phyloP scores from a whole-genome alignment of 2,888 invertebrate species.

The Erebia aethiops region DNA sequence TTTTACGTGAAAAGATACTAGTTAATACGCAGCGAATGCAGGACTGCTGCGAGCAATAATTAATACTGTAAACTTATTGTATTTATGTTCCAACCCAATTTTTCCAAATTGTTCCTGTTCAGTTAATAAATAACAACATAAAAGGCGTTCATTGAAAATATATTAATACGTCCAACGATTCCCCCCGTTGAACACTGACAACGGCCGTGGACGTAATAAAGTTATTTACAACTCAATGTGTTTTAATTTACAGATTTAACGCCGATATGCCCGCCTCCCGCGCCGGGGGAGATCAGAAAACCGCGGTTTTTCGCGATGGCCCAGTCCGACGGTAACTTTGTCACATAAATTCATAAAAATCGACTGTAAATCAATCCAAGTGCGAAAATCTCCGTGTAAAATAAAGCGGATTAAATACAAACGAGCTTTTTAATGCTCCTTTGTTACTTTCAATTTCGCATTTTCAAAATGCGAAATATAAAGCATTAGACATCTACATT shows the following conservation, averaged over 20 bases:
- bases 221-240: constrained; percentile 35
- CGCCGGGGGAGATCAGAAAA: constrained; percentile 42
- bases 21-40: too few species aligned
- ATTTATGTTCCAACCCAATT: not conserved
- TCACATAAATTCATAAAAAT: not conserved
- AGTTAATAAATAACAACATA: constrained; percentile 21
- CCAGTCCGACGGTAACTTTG: constrained; percentile 42
- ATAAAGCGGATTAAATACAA: not conserved
- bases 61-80: not conserved
- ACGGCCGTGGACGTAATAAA: constrained; percentile 27
- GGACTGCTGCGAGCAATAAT: too few species aligned
- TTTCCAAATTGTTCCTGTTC: not conserved
- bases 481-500: too few species aligned
- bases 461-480: too few species aligned
- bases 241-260: constrained; percentile 43
- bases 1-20: too few species aligned
- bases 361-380: constrained; percentile 2
- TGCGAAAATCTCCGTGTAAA: not conserved
- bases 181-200: constrained; percentile 19
- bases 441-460: too few species aligned
- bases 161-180: constrained; percentile 9
- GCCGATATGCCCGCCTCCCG: constrained; percentile 54
- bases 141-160: constrained; percentile 20
- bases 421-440: too few species aligned
- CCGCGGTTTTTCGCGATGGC: constrained; percentile 45